A percentile compares a stretch with the other conserved stretches of the same genome.
phyloP scores from a whole-genome alignment of 2,888 invertebrate genomes.

The Camponotus fellah region DNA sequence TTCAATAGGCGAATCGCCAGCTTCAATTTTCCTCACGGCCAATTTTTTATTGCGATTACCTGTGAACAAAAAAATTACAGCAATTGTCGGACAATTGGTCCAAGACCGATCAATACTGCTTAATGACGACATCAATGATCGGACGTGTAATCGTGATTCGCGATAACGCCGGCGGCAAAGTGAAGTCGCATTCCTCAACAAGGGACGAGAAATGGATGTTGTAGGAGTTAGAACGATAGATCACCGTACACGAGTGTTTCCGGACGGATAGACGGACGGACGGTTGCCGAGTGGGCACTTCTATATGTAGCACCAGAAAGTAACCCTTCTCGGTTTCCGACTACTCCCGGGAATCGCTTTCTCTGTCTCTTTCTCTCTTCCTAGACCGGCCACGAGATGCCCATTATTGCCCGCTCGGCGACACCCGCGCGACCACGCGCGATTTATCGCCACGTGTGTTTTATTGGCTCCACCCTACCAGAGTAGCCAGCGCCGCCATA shows the following conservation, averaged over 20 bases:
- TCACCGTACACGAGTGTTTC: conserved; percentile 72
- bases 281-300: conserved; percentile 59
- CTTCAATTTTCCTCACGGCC: neutral
- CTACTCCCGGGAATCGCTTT: conserved; percentile 56
- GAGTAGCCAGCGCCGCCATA: conserved; percentile 67
- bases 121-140: neutral
- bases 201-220: conserved; percentile 61
- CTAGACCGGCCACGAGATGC: conserved; percentile 73
- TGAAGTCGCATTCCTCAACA: conserved; percentile 13
- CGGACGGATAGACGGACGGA: conserved; percentile 60
- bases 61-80: neutral
- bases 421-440: conserved; percentile 75
- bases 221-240: conserved; percentile 71
- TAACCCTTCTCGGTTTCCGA: conserved; percentile 72
- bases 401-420: conserved; percentile 80
- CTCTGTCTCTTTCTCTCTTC: neutral
- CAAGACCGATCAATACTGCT: neutral
- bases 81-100: neutral
- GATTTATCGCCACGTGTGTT: conserved; percentile 82
- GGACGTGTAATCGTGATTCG: neutral
- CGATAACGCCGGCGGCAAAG: conserved; percentile 22
- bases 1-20: neutral
- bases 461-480: conserved; percentile 78
- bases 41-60: neutral
- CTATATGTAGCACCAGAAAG: conserved; percentile 68